Evolutionary conservation across 2,888 invertebrate genomes (phyloP).

Genomic region (Shargacucullia verbasci): DNA sequence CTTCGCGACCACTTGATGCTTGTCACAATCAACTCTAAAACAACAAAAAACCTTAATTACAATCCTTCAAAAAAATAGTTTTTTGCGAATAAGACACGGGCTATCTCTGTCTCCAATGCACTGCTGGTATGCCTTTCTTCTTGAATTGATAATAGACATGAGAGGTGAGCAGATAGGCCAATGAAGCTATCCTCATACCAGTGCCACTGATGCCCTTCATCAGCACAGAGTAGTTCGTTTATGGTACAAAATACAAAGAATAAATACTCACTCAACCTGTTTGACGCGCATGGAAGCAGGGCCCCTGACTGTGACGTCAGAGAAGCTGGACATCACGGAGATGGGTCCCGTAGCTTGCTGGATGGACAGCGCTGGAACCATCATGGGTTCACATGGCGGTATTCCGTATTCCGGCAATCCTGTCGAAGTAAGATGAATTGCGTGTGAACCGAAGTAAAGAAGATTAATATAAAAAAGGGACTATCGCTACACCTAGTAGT

Average conservation of each 20-base stretch:
- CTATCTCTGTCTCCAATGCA: no score
- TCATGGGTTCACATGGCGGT: constrained; percentile 91
- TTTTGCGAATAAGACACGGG: no score
- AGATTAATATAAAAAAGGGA: no score
- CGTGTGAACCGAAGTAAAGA: no score
- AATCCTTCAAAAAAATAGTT: no score
- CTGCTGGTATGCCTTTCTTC: not conserved
- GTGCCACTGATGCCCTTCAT: not conserved
- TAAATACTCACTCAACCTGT: constrained; percentile 89
- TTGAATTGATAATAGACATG: no score
- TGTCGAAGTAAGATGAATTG: no score
- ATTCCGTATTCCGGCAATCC: constrained; percentile 90
- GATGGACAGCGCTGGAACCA: constrained; percentile 89
- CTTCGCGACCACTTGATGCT: constrained; percentile 89
- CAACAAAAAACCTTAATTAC: no score
- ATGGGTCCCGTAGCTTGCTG: constrained; percentile 90
- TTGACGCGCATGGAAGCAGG: constrained; percentile 89
- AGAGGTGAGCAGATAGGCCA: no score
- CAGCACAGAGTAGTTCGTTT: not conserved
- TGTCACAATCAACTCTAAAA: constrained; percentile 88
- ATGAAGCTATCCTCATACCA: not conserved
- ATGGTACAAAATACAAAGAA: not conserved
- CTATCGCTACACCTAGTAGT: no score
- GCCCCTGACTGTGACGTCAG: constrained; percentile 89
- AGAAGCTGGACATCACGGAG: constrained; percentile 88